Evolutionary conservation across 2,797 vertebrate species (phyloP).

Genomic region (Neostethus bicornis): DNA sequence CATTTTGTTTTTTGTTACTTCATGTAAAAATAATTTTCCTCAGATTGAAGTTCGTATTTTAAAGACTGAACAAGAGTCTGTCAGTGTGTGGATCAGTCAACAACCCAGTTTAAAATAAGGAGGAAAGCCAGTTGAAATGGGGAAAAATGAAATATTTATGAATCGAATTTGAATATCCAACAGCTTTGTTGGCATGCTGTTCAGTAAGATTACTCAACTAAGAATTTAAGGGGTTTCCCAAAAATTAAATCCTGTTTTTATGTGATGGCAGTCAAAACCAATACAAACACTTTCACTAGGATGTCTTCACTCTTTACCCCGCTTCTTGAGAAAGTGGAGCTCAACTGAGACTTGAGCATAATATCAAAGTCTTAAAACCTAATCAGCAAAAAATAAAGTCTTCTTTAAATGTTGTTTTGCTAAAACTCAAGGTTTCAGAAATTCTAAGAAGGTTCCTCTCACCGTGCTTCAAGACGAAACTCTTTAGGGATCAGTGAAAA

Average conservation of each 20-base stretch:
- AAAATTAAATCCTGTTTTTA: constrained; percentile 61
- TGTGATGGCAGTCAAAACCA: constrained; percentile 39
- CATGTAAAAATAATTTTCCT: constrained; percentile 42
- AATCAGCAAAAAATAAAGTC: constrained; percentile 6
- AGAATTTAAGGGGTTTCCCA: constrained; percentile 53
- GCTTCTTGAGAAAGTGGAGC: constrained; percentile 10
- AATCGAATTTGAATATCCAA: constrained; percentile 76
- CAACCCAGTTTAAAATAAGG: constrained; percentile 55
- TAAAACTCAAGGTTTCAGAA: constrained; percentile 10
- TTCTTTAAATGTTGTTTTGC: constrained; percentile 12
- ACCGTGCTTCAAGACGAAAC: constrained; percentile 7
- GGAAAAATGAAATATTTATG: constrained; percentile 76
- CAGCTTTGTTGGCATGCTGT: constrained; percentile 64
- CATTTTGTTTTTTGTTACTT: constrained; percentile 32
- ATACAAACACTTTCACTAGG: constrained; percentile 43
- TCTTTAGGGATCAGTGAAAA: constrained; percentile 5
- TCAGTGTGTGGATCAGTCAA: constrained; percentile 47
- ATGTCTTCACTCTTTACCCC: constrained; percentile 9
- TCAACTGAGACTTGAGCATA: constrained; percentile 31
- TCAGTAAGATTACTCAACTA: constrained; percentile 58
- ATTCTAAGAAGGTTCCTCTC: constrained; percentile 16
- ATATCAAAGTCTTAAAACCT: constrained; percentile 29
- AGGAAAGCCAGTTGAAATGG: constrained; percentile 71
- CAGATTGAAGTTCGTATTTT: constrained; percentile 44
- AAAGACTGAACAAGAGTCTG: constrained; percentile 40